A percentile compares a stretch with the other conserved stretches of the same genome.
Conservation (phyloP, 2,113 vertebrate genomes). For the Malurus cyaneus region DNA sequence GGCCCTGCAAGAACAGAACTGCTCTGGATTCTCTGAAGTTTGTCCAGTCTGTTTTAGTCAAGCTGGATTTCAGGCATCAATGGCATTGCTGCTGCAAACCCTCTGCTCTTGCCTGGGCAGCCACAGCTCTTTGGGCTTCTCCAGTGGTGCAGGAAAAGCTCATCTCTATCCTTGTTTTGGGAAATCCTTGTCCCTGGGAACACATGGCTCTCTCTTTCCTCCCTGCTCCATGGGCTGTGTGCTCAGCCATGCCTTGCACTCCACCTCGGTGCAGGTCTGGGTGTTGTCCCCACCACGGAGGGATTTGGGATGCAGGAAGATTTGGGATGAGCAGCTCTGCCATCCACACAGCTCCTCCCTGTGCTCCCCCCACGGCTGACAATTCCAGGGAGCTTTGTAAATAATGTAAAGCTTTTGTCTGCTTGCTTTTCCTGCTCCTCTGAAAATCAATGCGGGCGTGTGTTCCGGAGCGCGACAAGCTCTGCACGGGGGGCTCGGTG, state of each 20-base stretch:
- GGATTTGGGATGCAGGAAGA: neutral
- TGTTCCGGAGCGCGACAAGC: neutral
- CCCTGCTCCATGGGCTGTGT: neutral
- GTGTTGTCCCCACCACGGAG: neutral
- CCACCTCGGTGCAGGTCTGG: neutral
- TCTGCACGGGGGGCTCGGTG: neutral
- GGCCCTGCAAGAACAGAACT: too few species aligned
- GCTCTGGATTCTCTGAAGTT: too few species aligned
- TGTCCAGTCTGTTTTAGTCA: too few species aligned
- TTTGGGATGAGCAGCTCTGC: neutral
- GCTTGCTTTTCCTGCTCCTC: conserved; percentile 2
- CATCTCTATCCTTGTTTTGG: neutral
- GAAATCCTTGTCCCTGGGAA: neutral
- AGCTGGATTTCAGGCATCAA: too few species aligned
- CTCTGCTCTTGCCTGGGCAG: neutral
- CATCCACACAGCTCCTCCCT: fast-evolving
- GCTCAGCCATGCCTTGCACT: fast-evolving
- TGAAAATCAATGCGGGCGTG: neutral
- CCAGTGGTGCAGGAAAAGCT: fast-evolving
- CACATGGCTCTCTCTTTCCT: neutral
- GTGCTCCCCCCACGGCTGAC: neutral
- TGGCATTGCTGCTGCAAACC: fast-evolving
- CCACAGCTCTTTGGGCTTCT: neutral
- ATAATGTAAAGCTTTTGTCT: conserved; percentile 33
- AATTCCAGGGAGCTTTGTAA: conserved; percentile 23